Conservation (phyloP, 2,113 vertebrate species). For the Girardinichthys multiradiatus region DNA sequence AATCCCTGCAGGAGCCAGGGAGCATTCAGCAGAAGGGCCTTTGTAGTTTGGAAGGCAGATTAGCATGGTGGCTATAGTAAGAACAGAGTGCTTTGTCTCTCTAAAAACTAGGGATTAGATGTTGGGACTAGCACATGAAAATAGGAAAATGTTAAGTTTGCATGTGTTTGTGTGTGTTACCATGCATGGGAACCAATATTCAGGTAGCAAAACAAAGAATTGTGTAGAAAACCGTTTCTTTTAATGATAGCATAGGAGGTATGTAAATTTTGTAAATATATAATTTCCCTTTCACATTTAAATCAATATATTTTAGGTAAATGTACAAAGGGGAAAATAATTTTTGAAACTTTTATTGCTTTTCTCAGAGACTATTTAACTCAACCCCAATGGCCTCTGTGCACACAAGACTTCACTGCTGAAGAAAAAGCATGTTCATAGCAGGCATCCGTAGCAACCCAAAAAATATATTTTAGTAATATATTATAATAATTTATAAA, state of each 20-base stretch:
- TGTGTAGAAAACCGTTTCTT: not conserved
- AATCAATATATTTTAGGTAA: too few species aligned
- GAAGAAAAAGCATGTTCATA: too few species aligned
- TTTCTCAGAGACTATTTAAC: not conserved
- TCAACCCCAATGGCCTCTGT: too few species aligned
- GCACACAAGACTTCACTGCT: too few species aligned
- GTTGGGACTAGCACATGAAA: slow-evolving; percentile 56
- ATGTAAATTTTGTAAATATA: not conserved
- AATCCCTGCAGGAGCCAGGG: slow-evolving; percentile 71
- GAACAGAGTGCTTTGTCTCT: slow-evolving; percentile 73
- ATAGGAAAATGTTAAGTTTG: slow-evolving; percentile 42
- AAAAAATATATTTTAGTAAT: too few species aligned
- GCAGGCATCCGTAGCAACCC: too few species aligned
- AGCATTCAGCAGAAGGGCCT: slow-evolving; percentile 58
- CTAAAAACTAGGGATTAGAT: slow-evolving; percentile 70
- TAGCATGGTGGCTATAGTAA: slow-evolving; percentile 65
- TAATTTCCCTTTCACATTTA: not conserved
- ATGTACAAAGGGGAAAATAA: not conserved
- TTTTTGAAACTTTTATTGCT: not conserved
- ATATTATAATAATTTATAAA: too few species aligned
- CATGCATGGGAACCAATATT: slow-evolving; percentile 1
- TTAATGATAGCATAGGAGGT: not conserved
- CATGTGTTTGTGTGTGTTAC: slow-evolving; percentile 7
- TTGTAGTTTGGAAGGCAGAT: slow-evolving; percentile 75
- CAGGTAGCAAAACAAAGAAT: not conserved